A percentile compares a stretch with the other conserved stretches of the same genome.
phyloP scores from a whole-genome alignment of 1,140 invertebrate species.

The Reticulitermes speratus region DNA sequence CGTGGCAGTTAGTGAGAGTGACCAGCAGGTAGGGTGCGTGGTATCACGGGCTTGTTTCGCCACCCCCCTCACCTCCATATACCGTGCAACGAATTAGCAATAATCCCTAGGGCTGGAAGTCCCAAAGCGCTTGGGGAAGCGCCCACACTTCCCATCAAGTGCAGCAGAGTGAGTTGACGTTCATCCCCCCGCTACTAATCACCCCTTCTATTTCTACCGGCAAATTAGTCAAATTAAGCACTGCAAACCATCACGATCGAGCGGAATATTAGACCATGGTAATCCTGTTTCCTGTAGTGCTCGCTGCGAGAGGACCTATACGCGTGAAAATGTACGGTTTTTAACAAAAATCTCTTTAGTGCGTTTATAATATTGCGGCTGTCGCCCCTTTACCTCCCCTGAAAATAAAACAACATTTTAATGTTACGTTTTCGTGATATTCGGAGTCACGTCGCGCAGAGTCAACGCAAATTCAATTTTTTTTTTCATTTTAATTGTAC shows the following conservation, averaged over 20 bases:
- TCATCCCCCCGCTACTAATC: background rate
- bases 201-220: background rate
- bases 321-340: background rate
- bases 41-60: background rate
- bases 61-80: background rate
- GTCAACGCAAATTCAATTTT: no score
- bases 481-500: no score
- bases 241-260: background rate
- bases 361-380: background rate
- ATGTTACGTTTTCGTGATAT: background rate
- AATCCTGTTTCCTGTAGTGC: background rate
- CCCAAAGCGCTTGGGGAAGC: background rate
- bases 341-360: background rate
- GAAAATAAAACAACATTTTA: background rate
- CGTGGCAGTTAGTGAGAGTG: background rate
- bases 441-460: no score
- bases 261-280: background rate
- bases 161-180: slow-evolving; percentile 6
- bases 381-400: background rate
- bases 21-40: background rate
- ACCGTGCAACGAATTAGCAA: slow-evolving; percentile 2
- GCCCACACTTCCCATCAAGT: background rate
- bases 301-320: background rate
- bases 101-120: slow-evolving; percentile 1
- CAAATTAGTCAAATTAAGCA: slow-evolving; percentile 19